Base-by-base conservation (phyloP, 2,888 invertebrate genomes). In the Troglohyphantes excavatus region DNA sequence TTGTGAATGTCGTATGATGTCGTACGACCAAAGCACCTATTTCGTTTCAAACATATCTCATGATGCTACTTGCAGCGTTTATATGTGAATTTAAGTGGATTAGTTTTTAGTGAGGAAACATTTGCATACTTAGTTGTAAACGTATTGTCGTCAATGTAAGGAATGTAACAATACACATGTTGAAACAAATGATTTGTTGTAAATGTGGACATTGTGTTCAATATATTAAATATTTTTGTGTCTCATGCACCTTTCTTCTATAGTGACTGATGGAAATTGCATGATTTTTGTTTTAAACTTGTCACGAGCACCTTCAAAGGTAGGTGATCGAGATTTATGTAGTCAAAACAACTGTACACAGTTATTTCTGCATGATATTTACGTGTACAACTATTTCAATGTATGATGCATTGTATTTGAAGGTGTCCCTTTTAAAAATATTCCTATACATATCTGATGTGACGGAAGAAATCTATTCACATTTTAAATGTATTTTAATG, bases 381-480 rank as follows among this genome's bases (percentile, higher is more conserved):
- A 5, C 9, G 53, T 53, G 53, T 53, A n/a, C 13, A 53, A 53
- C 13, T 53, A 53, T n/a, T 53, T 53, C 13, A 53, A 53, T 53
- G 53, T n/a, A 53, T 1, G 5, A 53, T 53, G 53, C 53, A 53
- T 53, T 5, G 53, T 39, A 39, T 39, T 39, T 39, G 39, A 39
- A 39, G 39, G 39, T 39, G 39, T 39, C 39, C 39, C 53, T 53
- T 5, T 53, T 9, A 33, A 33, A 21, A 27, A 33, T 43, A 43
- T 78, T 23, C 39, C 39, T 63, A 39, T 63, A 76, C 63, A 63
- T 76, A 76, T 63, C 39, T 26, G 11, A 13, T 33, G 23, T 27
- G 33, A 27, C n/a, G 53, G 13, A 26, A 23, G 17, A 53, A 53
- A 17, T 53, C 5, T 53, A 53, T 53, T n/a, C 39, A 39, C 7